Base-by-base conservation (phyloP, 2,797 vertebrate species). In the Cyclopterus lumpus region DNA sequence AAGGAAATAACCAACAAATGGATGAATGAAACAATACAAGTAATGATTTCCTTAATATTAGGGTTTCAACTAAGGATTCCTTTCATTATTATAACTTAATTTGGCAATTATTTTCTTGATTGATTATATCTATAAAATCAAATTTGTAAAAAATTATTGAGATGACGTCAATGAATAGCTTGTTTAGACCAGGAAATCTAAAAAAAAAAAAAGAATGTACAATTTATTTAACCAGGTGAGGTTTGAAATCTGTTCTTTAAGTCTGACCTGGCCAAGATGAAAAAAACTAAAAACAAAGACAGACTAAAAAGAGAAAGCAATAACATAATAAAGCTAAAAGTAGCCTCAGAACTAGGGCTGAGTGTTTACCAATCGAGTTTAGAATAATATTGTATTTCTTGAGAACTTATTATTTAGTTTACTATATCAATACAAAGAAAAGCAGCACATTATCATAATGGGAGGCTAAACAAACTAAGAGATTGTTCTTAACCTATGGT, bases 141-240 rank as follows among this genome's bases (percentile, higher is more conserved):
- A 42, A 64, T 65, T 1, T 0, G 2, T 58, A 1, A 59, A 53
- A 40, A 54, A 46, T 26, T 36, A 12, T 26, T 1, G 6, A 34
- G 28, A 0, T 0, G 11, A 54, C 26, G 6, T 51, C 40, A 34
- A 9, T 68, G 32, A 42, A 62, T 28, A 11, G 30, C 20, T 51
- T 3, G 3, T 60, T 40, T 74, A 24, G 11, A 28, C 15, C 18
- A 40, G 49, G 32, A 68, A 44, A 49, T 58, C 6, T 3, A 69
- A 24, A 42, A 10, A 44, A 30, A 3, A 68, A 18, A 40, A 6
- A 34, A 32, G 3, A 12, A 16, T 24, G 20, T 4, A 42, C 40
- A 28, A 14, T 26, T 63, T 26, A 70, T 57, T 70, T 69, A n/a
- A 49, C 48, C 48, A 12, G 36, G 24, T 62, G 12, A 40, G 12